Evolutionary conservation across 37 sponge, comb jelly and placozoan genomes (phyloP).

Genomic region (Spongia lamella): DNA sequence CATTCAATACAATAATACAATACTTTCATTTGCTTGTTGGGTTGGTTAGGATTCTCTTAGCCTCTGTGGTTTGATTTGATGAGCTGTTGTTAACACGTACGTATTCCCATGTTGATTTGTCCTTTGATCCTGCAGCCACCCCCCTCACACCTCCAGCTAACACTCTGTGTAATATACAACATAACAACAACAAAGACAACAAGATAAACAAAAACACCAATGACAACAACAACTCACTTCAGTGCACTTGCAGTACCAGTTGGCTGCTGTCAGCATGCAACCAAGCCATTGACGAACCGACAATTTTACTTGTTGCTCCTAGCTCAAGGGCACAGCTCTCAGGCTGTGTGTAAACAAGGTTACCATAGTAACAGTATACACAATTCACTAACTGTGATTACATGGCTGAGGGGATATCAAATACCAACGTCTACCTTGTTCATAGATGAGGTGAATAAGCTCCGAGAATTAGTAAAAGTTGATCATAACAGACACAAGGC

Average conservation of each 20-base stretch:
- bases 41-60: constrained; percentile 73
- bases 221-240: constrained; percentile 11
- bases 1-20: not conserved
- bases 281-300: constrained; percentile 98
- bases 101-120: constrained; percentile 76
- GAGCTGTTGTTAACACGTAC: constrained; percentile 77
- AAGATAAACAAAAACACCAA: not conserved
- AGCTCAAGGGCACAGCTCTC: constrained; percentile 90
- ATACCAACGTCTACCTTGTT: too few species aligned
- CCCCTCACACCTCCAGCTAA: constrained; percentile 82
- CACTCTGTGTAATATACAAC: constrained; percentile 5
- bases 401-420: too few species aligned
- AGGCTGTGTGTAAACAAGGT: not conserved
- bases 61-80: constrained; percentile 76
- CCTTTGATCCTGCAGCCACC: constrained; percentile 86
- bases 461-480: too few species aligned
- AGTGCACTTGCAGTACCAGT: constrained; percentile 93
- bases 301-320: constrained; percentile 87
- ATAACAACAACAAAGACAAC: too few species aligned
- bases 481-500: too few species aligned
- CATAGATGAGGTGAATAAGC: too few species aligned
- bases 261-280: constrained; percentile 94
- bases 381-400: too few species aligned
- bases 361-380: too few species aligned
- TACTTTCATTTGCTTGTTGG: constrained; percentile 78